Percentiles rank a stretch among this genome's conserved stretches.
Evolutionary conservation across 2,888 invertebrate genomes (phyloP).

Genomic region (Cephus spinipes): DNA sequence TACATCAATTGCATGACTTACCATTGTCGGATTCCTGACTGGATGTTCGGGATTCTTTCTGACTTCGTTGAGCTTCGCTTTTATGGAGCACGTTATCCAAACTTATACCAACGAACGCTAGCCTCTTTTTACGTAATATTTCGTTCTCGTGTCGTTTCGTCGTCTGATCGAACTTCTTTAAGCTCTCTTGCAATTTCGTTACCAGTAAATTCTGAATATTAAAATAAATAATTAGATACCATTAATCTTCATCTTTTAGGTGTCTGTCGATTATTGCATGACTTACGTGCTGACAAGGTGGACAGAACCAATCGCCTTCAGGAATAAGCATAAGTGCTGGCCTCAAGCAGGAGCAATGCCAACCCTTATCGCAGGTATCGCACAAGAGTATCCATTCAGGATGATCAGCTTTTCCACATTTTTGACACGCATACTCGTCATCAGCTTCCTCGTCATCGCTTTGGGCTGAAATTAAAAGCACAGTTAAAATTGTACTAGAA

Average conservation of each 20-base stretch:
- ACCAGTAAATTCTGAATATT: slow-evolving; percentile 74
- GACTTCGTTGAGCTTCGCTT: slow-evolving; percentile 47
- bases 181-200: slow-evolving; percentile 77
- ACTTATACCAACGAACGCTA: slow-evolving; percentile 82
- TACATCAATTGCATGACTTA: slow-evolving; percentile 20
- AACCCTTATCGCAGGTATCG: slow-evolving; percentile 96
- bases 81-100: slow-evolving; percentile 76
- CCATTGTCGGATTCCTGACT: slow-evolving; percentile 41
- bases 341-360: slow-evolving; percentile 95
- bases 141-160: slow-evolving; percentile 77
- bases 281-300: slow-evolving; percentile 94
- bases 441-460: slow-evolving; percentile 54
- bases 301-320: slow-evolving; percentile 98
- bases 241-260: no score
- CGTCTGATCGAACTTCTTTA: slow-evolving; percentile 82
- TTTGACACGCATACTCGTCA: slow-evolving; percentile 86
- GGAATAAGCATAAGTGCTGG: slow-evolving; percentile 95
- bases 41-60: slow-evolving; percentile 47
- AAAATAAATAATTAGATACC: slow-evolving; percentile 22
- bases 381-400: slow-evolving; percentile 98
- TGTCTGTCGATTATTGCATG: slow-evolving; percentile 16
- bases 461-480: slow-evolving; percentile 35
- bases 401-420: slow-evolving; percentile 91
- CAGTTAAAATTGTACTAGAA: slow-evolving; percentile 9
- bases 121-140: slow-evolving; percentile 75